Base-by-base conservation (phyloP, 2,888 invertebrate genomes). In the Buathra laborator region DNA sequence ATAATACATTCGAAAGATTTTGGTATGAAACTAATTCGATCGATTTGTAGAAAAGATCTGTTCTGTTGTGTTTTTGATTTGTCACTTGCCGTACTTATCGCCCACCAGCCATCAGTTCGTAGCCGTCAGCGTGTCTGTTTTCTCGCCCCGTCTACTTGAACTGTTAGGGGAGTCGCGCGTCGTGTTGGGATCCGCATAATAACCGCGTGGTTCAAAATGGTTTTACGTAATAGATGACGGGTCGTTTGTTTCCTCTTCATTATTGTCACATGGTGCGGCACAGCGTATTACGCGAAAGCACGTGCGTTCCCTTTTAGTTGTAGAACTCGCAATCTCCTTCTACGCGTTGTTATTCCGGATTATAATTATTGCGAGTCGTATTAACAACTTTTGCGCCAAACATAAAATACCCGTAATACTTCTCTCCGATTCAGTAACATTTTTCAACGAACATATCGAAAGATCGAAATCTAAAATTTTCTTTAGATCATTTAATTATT, bases 181-280 rank as follows among this genome's bases (percentile, higher is more conserved):
- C 51, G 44, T 37, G 37, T 19, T 67, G 44, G 46, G n/a, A 29
- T 70, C 53, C 43, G 64, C 51, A 5, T 67, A 56, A 80, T 67
- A 48, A 37, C 62, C 19, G 59, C 10, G 12, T 32, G 24, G 12
- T 67, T 48, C n/a, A n/a, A 62, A 68, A 68, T 51, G n/a, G n/a
- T 71, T 81, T 84, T 68, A 76, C 80, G 72, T 76, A 76, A 80
- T 71, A 64, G 6, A 76, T 67, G 56, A 75, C 43, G 48, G 32
- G 46, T 64, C 76, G 59, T 51, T 67, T 71, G 56, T 80, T 37
- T 43, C 70, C 48, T 71, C n/a, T 75, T 68, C 56, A 59, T 70
- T 80, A 81, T 72, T 67, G 76, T 81, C 71, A 66, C 75, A 59
- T 79, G 70, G 75, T 44, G 37, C 37, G 24, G 53, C 75, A 43